These are phyloP conservation scores for Lycocerus yunnanus DNA, from an alignment of 2,888 invertebrate species.

Conservation along the genomic window DNA sequence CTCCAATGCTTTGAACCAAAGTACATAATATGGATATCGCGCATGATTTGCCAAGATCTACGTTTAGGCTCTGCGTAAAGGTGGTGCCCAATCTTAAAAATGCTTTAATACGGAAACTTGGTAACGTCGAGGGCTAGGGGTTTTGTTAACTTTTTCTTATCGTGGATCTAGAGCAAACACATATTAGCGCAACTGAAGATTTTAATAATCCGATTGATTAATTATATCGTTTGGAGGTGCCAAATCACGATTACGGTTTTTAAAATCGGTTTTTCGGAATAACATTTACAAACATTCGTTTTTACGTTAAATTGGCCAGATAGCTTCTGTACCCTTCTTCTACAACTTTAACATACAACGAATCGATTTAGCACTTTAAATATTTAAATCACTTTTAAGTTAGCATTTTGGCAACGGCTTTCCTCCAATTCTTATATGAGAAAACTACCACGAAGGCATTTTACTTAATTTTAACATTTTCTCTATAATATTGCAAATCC, in stretches of 20 bases:
- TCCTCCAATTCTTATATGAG: not conserved
- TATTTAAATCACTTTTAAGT: not conserved
- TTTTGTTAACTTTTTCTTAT: not conserved
- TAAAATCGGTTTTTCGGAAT: no score
- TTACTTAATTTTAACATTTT: not conserved
- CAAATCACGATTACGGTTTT: not conserved
- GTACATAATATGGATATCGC: no score
- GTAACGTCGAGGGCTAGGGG: not conserved
- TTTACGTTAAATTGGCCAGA: not conserved
- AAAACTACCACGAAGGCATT: not conserved
- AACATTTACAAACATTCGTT: no score
- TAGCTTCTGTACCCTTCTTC: not conserved
- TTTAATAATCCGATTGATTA: not conserved
- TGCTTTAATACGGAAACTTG: not conserved
- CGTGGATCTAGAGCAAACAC: not conserved
- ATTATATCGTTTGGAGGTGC: not conserved
- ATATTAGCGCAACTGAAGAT: not conserved
- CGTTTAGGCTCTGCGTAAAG: not conserved
- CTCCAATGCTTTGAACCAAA: no score
- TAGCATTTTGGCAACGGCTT: not conserved
- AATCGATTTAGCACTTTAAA: not conserved
- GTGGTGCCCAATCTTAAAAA: not conserved
- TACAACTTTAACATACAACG: not conserved
- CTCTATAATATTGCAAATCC: not conserved
- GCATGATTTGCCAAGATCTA: no score